These are phyloP conservation scores for Coronaproctus castanopsis DNA, from an alignment of 2,888 invertebrate species.

Conservation along the genomic window DNA sequence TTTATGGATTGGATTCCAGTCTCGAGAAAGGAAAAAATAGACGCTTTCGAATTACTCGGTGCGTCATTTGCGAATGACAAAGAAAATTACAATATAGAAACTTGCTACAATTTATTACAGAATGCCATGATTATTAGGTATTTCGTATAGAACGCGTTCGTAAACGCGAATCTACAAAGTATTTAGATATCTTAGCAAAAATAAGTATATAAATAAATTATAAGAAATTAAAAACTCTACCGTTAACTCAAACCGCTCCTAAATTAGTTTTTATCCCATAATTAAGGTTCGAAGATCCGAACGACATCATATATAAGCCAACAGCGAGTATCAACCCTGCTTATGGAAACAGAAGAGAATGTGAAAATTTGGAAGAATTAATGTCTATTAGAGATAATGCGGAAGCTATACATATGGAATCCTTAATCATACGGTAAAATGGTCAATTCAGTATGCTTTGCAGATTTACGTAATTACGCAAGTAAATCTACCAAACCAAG, in stretches of 20 bases:
- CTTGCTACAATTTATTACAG: slow-evolving; percentile 56
- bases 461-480: no score
- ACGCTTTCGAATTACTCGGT: slow-evolving; percentile 68
- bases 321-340: slow-evolving; percentile 52
- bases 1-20: slow-evolving; percentile 42
- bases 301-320: slow-evolving; percentile 40
- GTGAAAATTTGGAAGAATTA: slow-evolving; percentile 44
- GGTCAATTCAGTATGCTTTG: no score
- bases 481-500: no score
- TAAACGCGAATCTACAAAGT: no score
- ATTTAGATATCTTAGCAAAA: no score
- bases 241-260: no score
- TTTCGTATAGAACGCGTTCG: no score
- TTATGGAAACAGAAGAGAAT: slow-evolving; percentile 71
- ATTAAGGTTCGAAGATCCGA: slow-evolving; percentile 38
- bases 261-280: no score
- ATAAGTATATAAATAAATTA: no score
- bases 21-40: slow-evolving; percentile 47
- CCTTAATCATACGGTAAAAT: slow-evolving; percentile 62
- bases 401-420: slow-evolving; percentile 81
- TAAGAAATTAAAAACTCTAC: no score
- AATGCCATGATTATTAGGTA: slow-evolving; percentile 58
- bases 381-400: slow-evolving; percentile 40
- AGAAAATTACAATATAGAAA: slow-evolving; percentile 58
- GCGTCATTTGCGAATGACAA: slow-evolving; percentile 87